Conservation (phyloP, 1,140 invertebrate species). For the Ganaspis sp. region DNA sequence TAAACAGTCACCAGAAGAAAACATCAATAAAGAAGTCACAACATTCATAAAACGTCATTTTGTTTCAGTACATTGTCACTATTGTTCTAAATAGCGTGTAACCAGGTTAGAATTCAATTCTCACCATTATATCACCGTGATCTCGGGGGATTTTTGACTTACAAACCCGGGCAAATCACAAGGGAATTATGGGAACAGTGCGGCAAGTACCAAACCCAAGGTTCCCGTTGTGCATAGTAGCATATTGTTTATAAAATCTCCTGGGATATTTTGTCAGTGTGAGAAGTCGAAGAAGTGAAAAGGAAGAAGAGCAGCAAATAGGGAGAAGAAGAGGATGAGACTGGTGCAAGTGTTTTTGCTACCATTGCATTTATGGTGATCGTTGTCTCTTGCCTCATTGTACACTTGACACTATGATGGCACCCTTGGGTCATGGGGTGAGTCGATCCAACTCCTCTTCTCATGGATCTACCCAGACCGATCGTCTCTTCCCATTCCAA, state of each 20-base stretch:
- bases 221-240: constrained; percentile 65
- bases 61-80: constrained; percentile 22
- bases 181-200: constrained; percentile 67
- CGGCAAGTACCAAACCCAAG: constrained; percentile 58
- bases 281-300: constrained; percentile 2
- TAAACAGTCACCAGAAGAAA: too few species aligned
- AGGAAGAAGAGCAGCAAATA: constrained; percentile 22
- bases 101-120: constrained; percentile 54
- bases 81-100: constrained; percentile 20
- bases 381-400: constrained; percentile 24
- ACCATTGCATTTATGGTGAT: constrained; percentile 31
- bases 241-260: constrained; percentile 58
- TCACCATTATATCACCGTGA: constrained; percentile 67
- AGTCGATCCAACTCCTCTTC: not conserved
- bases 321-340: constrained; percentile 34
- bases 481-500: too few species aligned
- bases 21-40: too few species aligned
- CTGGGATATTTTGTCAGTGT: not conserved
- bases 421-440: constrained; percentile 21
- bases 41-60: constrained; percentile 11
- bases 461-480: not conserved
- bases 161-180: constrained; percentile 53
- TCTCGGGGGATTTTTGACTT: constrained; percentile 55
- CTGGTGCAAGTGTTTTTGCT: constrained; percentile 6
- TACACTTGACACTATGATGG: constrained; percentile 18